Percentiles rank a stretch among this genome's conserved stretches.
Conservation (phyloP, 2,797 vertebrate species). For the Cheirogaleus major region DNA sequence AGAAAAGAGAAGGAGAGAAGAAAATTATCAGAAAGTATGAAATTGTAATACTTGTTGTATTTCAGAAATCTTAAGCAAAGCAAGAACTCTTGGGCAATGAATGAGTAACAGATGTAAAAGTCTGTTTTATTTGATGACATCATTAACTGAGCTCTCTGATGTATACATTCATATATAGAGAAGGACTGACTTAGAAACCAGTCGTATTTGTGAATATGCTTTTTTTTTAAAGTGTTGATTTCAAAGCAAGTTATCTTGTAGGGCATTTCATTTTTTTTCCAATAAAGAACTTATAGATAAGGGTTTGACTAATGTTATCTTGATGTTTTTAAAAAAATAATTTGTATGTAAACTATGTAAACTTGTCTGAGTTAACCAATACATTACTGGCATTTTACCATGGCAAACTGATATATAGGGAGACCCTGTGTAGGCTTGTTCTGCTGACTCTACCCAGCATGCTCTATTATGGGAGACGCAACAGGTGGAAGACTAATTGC, state of each 20-base stretch:
- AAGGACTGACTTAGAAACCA: slow-evolving; percentile 52
- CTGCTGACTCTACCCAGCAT: neutral
- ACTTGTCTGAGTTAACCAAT: slow-evolving; percentile 1
- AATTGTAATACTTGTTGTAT: slow-evolving; percentile 29
- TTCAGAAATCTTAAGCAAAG: slow-evolving; percentile 39
- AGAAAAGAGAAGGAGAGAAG: neutral
- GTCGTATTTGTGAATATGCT: slow-evolving; percentile 60
- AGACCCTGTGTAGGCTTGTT: neutral
- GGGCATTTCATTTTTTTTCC: slow-evolving; percentile 27
- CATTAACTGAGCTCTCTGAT: slow-evolving; percentile 33
- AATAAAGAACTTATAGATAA: slow-evolving; percentile 60
- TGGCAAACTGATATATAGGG: neutral
- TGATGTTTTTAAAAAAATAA: slow-evolving; percentile 3
- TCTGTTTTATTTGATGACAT: slow-evolving; percentile 44
- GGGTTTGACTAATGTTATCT: slow-evolving; percentile 35
- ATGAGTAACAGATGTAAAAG: neutral
- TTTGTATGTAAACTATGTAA: slow-evolving; percentile 11
- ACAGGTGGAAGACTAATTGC: neutral
- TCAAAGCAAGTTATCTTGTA: slow-evolving; percentile 49
- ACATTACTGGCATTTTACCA: neutral
- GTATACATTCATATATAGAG: neutral
- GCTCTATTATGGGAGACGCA: neutral
- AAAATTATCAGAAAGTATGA: slow-evolving; percentile 23
- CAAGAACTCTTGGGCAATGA: slow-evolving; percentile 40
- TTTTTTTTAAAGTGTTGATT: slow-evolving; percentile 27